Evolutionary conservation across 2,888 invertebrate species (phyloP).

Genomic region (Stenotaenia linearis): DNA sequence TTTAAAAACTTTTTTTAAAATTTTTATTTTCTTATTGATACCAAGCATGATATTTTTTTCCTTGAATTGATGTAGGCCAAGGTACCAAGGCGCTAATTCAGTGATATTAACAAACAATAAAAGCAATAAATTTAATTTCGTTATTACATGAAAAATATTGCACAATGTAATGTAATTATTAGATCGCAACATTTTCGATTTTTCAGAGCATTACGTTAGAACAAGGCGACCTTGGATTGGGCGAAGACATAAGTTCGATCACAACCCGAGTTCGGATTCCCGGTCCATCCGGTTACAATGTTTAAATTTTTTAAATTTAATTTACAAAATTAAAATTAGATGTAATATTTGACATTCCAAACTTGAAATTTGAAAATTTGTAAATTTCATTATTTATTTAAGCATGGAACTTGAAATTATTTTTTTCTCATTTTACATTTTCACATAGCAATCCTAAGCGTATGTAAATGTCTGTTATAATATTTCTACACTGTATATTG

Average conservation of each 20-base stretch:
- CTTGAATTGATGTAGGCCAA: neutral
- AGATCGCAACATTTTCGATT: neutral
- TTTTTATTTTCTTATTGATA: neutral
- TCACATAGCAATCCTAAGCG: neutral
- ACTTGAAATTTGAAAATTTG: neutral
- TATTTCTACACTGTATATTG: no score
- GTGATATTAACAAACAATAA: neutral
- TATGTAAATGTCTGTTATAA: neutral
- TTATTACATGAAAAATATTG: neutral
- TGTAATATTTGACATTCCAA: neutral
- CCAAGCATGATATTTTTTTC: neutral
- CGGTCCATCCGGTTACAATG: slow-evolving; percentile 35
- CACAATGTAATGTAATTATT: neutral
- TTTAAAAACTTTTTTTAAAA: no score
- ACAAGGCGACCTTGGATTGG: slow-evolving; percentile 35
- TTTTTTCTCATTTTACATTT: no score
- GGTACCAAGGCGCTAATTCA: neutral
- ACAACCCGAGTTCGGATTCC: slow-evolving; percentile 36
- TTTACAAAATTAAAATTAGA: no score
- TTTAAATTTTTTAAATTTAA: slow-evolving; percentile 24
- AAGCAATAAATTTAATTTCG: neutral
- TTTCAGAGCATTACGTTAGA: slow-evolving; percentile 29
- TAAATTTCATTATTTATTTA: neutral
- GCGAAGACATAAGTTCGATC: slow-evolving; percentile 31
- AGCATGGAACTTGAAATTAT: neutral